Conservation (phyloP, 2,888 invertebrate species). For the Hirtodrosophila cameraria region DNA sequence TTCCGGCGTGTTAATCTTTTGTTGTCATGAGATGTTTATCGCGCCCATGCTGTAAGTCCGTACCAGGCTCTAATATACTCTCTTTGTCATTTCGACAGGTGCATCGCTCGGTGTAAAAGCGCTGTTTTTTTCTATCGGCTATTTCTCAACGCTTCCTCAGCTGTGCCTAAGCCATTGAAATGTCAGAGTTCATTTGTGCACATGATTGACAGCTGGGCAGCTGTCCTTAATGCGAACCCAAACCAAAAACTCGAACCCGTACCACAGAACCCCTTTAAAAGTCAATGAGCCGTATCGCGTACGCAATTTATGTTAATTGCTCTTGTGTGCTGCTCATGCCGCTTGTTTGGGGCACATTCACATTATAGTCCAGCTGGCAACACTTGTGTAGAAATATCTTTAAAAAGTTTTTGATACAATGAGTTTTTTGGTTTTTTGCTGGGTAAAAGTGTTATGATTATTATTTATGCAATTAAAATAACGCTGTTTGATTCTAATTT, state of each 20-base stretch:
- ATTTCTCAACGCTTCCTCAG: background rate
- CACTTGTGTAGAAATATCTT: background rate
- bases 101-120: constrained; percentile 33
- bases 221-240: constrained; percentile 35
- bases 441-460: too few relatives aligned
- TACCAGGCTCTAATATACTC: constrained; percentile 18
- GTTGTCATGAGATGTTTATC: constrained; percentile 66
- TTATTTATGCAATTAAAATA: too few relatives aligned
- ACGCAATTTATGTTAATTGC: constrained; percentile 69
- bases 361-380: background rate
- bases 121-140: constrained; percentile 19
- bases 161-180: constrained; percentile 24
- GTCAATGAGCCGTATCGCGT: constrained; percentile 58
- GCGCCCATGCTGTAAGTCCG: constrained; percentile 37
- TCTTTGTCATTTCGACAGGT: constrained; percentile 60
- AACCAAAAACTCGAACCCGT: constrained; percentile 21
- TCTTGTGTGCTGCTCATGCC: constrained; percentile 14
- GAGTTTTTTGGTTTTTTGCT: too few relatives aligned
- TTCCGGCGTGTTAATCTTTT: constrained; percentile 64
- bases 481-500: too few relatives aligned
- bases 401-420: too few relatives aligned
- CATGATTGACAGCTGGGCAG: constrained; percentile 59
- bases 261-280: constrained; percentile 45
- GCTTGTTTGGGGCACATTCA: constrained; percentile 3
- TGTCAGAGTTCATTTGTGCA: constrained; percentile 64